Percentiles rank a stretch among this genome's conserved stretches.
Conservation (phyloP, 2,113 vertebrate species). For the Chaetodon trifascialis region DNA sequence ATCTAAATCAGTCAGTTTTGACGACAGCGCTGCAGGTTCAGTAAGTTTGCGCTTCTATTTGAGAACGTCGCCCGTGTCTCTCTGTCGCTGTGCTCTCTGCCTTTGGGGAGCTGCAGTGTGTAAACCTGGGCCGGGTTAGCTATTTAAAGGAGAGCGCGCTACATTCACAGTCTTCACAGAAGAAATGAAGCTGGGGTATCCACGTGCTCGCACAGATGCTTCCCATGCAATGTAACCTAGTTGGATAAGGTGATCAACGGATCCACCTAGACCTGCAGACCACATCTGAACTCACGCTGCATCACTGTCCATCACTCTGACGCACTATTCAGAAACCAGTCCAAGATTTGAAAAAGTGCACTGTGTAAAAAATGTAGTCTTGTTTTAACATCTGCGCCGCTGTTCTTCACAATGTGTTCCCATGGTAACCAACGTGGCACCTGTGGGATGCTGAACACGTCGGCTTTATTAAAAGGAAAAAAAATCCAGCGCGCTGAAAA, state of each 20-base stretch:
- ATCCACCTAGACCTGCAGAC: not conserved
- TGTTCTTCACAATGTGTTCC: conserved; percentile 57
- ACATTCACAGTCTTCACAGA: conserved; percentile 52
- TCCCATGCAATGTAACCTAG: conserved; percentile 23
- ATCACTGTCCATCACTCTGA: not conserved
- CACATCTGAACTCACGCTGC: not conserved
- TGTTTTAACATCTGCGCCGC: conserved; percentile 11
- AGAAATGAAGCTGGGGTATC: conserved; percentile 34
- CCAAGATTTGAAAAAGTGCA: conserved; percentile 6
- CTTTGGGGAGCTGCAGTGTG: conserved; percentile 51
- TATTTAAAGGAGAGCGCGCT: conserved; percentile 71
- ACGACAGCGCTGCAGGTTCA: conserved; percentile 17
- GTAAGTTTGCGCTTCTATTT: conserved; percentile 33
- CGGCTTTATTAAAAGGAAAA: not conserved
- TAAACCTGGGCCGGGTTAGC: conserved; percentile 54
- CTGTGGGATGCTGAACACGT: conserved; percentile 41
- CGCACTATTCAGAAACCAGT: not conserved
- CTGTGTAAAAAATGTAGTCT: conserved; percentile 6
- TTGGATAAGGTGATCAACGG: conserved; percentile 25
- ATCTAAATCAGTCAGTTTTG: conserved; percentile 1
- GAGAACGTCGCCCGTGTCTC: conserved; percentile 4
- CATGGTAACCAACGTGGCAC: conserved; percentile 64
- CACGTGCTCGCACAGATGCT: conserved; percentile 64
- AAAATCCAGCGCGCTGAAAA: not conserved
- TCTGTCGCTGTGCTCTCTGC: conserved; percentile 30